Conservation (phyloP, 1,140 invertebrate genomes). For the Plodia interpunctella region DNA sequence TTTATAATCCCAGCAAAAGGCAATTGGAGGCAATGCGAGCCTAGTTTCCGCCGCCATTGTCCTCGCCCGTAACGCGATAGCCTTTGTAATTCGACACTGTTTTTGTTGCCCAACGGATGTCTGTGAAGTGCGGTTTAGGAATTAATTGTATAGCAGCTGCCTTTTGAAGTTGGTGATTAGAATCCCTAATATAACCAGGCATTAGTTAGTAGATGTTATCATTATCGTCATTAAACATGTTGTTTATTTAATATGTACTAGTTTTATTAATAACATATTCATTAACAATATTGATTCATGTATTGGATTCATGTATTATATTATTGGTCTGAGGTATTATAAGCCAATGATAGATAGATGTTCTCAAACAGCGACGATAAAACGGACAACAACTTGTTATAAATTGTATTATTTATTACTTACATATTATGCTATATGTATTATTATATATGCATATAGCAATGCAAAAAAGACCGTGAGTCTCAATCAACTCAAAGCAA, state of each 20-base stretch:
- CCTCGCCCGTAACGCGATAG: conserved; percentile 19
- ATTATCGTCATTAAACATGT: too few relatives aligned
- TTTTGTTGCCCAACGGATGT: conserved; percentile 11
- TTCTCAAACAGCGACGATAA: not conserved
- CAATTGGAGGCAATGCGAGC: conserved; percentile 15
- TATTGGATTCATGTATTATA: not conserved
- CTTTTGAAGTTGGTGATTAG: not conserved
- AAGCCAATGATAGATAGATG: not conserved
- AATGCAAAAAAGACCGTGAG: conserved; percentile 48
- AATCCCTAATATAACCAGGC: not conserved
- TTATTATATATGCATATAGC: conserved; percentile 23
- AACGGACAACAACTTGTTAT: too few relatives aligned
- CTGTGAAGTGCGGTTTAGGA: not conserved
- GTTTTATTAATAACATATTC: too few relatives aligned
- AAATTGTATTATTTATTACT: too few relatives aligned
- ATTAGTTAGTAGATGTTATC: too few relatives aligned
- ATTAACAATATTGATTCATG: not conserved
- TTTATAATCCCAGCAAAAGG: conserved; percentile 23
- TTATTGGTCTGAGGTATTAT: too few relatives aligned
- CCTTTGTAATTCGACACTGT: conserved; percentile 14
- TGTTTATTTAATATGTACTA: conserved; percentile 6
- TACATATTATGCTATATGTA: conserved; percentile 26
- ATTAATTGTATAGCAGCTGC: conserved; percentile 1
- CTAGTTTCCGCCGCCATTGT: conserved; percentile 25
- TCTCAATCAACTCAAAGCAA: conserved; percentile 49